phyloP scores from a whole-genome alignment of 2,888 invertebrate genomes.

The Drosophila helvetica region DNA sequence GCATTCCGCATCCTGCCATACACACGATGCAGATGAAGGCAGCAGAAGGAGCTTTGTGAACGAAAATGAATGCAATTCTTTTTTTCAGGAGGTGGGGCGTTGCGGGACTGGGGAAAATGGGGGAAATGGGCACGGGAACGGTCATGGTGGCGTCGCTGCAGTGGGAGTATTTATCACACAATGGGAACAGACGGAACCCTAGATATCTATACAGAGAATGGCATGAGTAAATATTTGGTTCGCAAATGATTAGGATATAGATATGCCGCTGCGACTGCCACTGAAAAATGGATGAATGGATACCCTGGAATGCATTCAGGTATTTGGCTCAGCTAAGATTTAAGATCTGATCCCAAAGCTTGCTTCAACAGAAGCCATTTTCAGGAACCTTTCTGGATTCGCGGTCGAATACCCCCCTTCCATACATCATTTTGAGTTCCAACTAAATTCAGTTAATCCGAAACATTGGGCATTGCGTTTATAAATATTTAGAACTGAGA shows the following conservation, averaged over 20 bases:
- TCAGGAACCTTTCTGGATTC: no score
- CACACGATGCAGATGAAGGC: slow-evolving; percentile 15
- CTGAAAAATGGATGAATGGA: background rate
- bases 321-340: background rate
- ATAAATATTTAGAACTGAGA: background rate
- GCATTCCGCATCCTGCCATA: slow-evolving; percentile 25
- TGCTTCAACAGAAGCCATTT: no score
- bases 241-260: slow-evolving; percentile 22
- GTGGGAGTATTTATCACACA: slow-evolving; percentile 33
- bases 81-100: background rate
- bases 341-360: no score
- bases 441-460: background rate
- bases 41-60: background rate
- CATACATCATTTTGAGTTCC: background rate
- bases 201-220: slow-evolving; percentile 20
- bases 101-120: background rate
- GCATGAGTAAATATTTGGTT: slow-evolving; percentile 37
- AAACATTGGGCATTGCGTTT: no score
- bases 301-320: background rate
- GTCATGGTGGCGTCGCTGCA: background rate
- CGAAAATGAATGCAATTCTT: background rate
- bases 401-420: background rate
- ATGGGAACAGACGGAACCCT: slow-evolving; percentile 17
- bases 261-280: slow-evolving; percentile 5
- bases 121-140: slow-evolving; percentile 14